phyloP scores from a whole-genome alignment of 2,113 vertebrate species.

The Macheiramphus alcinus region DNA sequence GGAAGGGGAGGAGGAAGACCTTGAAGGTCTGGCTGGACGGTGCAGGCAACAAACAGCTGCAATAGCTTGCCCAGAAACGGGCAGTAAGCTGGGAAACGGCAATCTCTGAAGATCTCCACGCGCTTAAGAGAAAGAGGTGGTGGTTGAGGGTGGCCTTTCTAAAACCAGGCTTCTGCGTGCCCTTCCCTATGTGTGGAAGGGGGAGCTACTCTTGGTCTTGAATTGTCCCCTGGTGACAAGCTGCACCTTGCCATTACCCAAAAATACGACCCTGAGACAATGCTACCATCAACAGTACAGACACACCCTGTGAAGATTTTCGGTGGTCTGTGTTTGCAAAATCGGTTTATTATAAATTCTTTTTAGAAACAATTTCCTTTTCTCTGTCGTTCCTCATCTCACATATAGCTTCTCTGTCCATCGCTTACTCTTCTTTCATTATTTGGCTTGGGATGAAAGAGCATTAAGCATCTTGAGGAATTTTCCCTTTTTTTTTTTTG shows the following conservation, averaged over 20 bases:
- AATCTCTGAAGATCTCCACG: not conserved
- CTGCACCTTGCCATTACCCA: not conserved
- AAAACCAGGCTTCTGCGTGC: not conserved
- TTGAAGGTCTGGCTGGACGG: not conserved
- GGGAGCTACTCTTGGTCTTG: not conserved
- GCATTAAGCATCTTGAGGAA: not conserved
- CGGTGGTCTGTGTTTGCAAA: not conserved
- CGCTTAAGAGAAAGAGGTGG: not conserved
- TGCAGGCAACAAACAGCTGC: not conserved
- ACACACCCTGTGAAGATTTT: not conserved
- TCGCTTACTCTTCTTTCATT: not conserved
- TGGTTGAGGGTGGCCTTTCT: not conserved
- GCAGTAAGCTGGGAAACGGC: not conserved
- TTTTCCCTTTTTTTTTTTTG: not conserved
- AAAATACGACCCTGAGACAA: not conserved
- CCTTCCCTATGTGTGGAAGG: not conserved
- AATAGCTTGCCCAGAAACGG: rapidly evolving
- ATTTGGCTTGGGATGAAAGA: not conserved
- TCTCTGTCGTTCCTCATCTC: not conserved
- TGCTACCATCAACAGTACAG: not conserved
- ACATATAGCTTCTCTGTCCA: not conserved
- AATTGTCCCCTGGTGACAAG: not conserved
- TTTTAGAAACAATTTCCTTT: not conserved
- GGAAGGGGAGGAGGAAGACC: not conserved
- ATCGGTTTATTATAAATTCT: not conserved